Evolutionary conservation across 2,888 invertebrate species (phyloP).

Genomic region (Machimus atricapillus): DNA sequence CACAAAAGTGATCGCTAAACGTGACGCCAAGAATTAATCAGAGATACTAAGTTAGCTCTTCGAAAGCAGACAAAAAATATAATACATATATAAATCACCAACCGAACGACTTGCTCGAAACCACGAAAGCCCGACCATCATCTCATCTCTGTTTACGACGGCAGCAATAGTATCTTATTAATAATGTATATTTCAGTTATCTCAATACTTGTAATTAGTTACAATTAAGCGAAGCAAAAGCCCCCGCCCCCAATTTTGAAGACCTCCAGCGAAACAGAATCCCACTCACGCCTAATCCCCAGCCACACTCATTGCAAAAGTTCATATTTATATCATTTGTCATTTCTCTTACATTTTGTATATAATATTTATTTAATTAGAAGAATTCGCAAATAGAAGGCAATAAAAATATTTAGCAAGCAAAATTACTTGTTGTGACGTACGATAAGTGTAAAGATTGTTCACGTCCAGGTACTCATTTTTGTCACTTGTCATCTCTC

Average conservation of each 20-base stretch:
- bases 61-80: not conserved
- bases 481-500: conserved; percentile 9
- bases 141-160: conserved; percentile 18
- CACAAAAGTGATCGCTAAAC: conserved; percentile 58
- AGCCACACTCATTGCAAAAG: conserved; percentile 22
- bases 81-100: not conserved
- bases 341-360: conserved; percentile 15
- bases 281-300: not conserved
- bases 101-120: conserved; percentile 2
- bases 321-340: conserved; percentile 30
- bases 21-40: conserved; percentile 51
- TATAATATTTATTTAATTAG: conserved; percentile 38
- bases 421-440: conserved; percentile 7
- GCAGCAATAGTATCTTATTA: conserved; percentile 37
- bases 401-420: conserved; percentile 31
- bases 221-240: conserved; percentile 24
- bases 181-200: conserved; percentile 35
- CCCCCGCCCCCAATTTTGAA: not conserved
- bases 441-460: not conserved
- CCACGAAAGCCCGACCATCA: conserved; percentile 8
- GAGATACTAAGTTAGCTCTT: conserved; percentile 7
- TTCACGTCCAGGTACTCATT: not conserved
- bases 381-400: conserved; percentile 29
- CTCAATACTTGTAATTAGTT: conserved; percentile 34
- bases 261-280: not conserved